A percentile compares a stretch with the other conserved stretches of the same genome.
phyloP scores from a whole-genome alignment of 2,113 vertebrate species.

The Neotoma lepida region DNA sequence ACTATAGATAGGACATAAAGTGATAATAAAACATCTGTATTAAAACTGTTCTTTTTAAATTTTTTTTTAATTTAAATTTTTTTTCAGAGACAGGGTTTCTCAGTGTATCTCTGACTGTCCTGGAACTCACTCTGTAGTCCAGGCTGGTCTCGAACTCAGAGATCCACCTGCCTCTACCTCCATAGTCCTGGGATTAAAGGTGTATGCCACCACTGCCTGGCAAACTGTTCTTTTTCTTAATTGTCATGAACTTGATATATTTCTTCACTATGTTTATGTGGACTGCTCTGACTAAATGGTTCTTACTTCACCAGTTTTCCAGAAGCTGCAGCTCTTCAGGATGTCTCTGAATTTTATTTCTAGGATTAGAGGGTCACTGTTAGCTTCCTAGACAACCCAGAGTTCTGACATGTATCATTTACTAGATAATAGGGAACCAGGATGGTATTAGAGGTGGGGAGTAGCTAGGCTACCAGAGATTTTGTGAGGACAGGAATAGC shows the following conservation, averaged over 20 bases:
- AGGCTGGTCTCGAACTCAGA: neutral
- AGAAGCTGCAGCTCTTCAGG: neutral
- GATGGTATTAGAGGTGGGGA: neutral
- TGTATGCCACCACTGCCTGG: neutral
- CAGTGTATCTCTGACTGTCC: neutral
- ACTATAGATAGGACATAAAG: neutral
- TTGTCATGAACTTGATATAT: conserved; percentile 2
- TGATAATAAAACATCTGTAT: neutral
- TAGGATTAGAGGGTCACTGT: neutral
- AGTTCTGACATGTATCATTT: neutral
- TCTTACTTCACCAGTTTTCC: neutral
- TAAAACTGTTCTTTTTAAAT: conserved; percentile 16
- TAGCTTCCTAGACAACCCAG: neutral
- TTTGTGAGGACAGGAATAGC: neutral
- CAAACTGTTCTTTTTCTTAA: conserved; percentile 9
- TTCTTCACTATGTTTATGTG: neutral
- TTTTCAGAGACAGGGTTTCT: neutral
- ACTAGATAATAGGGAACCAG: neutral
- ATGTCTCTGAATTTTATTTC: neutral
- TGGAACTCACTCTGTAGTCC: neutral
- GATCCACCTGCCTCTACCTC: neutral
- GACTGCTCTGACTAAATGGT: neutral
- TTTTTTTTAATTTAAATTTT: neutral
- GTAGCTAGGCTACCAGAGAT: neutral
- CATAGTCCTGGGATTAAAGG: neutral